Base-by-base conservation (phyloP, 2,888 invertebrate species). In the Sarcophaga variegata region DNA sequence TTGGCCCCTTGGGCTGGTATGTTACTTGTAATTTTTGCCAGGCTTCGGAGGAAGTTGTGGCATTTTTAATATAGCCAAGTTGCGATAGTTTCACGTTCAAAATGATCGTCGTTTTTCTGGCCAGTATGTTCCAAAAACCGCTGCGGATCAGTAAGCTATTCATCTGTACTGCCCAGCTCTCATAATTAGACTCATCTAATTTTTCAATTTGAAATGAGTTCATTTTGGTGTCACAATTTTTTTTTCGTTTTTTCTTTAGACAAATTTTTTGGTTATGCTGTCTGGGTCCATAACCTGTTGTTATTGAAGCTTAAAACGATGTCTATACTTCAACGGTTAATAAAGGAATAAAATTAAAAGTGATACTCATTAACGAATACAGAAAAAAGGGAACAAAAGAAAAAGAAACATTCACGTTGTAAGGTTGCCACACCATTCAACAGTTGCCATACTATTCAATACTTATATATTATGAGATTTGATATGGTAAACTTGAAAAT, bases 261-360 rank as follows among this genome's bases (percentile, higher is more conserved):
- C 1, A 22, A n/a, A 37, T 67, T 67, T 45, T 6, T 45, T 63
- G 45, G 47, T 37, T 63, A 67, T 75, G 72, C 64, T 76, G 10
- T 63, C 86, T 86, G 83, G 82, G 86, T 82, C 85, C 85, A 82
- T 81, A 82, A 85, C 85, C 78, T 79, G 79, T 70, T 79, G 20
- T 22, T 22, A 22, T 22, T 64, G 20, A 22, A 4, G 4, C 25
- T 70, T 11, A 17, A 14, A 70, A 45, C n/a, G 11, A 45, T 70
- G 70, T 70, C 4, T n/a, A 45, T 45, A 20, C 47, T 70, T 70
- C 4, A 47, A 70, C n/a, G 20, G 47, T 11, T n/a, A 20, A 27
- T 37, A 70, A 70, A 27, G 70, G 70, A 70, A 70, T 70, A 17
- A 72, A 72, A 8, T 12, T 60, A 60, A 60, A 22, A 5, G 22